Conservation (phyloP, 2,888 invertebrate species). For the Nysson spinosus region DNA sequence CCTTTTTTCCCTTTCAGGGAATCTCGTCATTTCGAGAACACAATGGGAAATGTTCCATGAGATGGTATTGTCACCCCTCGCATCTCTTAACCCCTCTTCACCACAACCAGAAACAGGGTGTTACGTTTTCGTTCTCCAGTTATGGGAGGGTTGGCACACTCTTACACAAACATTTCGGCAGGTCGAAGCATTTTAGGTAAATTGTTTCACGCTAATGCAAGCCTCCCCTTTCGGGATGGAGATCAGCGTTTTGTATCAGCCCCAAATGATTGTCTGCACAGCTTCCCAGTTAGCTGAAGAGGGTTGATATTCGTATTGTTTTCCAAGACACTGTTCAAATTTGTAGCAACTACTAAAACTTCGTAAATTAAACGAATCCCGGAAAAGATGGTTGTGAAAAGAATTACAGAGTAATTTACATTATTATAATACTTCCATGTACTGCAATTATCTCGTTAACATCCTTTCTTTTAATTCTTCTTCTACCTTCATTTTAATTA, state of each 20-base stretch:
- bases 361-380: too few species aligned
- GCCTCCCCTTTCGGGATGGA: slow-evolving; percentile 7
- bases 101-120: slow-evolving; percentile 32
- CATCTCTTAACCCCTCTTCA: slow-evolving; percentile 1
- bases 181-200: slow-evolving; percentile 61
- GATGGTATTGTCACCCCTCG: slow-evolving; percentile 24
- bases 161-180: slow-evolving; percentile 55
- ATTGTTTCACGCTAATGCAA: slow-evolving; percentile 60
- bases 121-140: slow-evolving; percentile 43
- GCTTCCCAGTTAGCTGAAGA: neutral
- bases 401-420: too few species aligned
- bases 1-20: slow-evolving; percentile 34
- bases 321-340: too few species aligned
- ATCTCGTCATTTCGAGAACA: slow-evolving; percentile 38
- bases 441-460: too few species aligned
- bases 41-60: slow-evolving; percentile 54
- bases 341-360: too few species aligned
- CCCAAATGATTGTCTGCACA: slow-evolving; percentile 10
- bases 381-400: too few species aligned
- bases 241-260: slow-evolving; percentile 17
- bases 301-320: neutral
- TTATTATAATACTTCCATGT: too few species aligned
- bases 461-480: too few species aligned
- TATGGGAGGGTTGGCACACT: slow-evolving; percentile 43
- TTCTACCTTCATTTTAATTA: too few species aligned